A percentile compares a stretch with the other conserved stretches of the same genome.
phyloP scores from a whole-genome alignment of 2,888 invertebrate species.

The Acanthopleura granulata region DNA sequence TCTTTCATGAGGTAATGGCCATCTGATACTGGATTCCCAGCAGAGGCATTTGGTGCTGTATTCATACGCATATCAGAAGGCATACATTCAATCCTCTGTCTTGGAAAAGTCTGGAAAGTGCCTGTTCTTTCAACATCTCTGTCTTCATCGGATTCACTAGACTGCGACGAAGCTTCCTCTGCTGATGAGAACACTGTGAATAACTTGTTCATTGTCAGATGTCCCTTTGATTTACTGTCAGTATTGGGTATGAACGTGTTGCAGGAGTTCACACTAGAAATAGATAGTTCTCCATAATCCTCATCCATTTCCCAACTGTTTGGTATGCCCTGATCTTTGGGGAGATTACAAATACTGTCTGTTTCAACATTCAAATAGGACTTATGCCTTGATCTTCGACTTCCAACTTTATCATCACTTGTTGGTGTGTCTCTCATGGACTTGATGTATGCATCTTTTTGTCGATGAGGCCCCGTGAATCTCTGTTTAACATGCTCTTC shows the following conservation, averaged over 20 bases:
- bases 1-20: too few species aligned
- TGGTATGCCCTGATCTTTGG: not conserved
- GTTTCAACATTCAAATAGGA: not conserved
- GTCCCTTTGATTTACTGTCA: not conserved
- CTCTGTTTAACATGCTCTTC: not conserved
- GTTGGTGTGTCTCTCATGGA: conserved; percentile 4
- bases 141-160: conserved; percentile 13
- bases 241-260: not conserved
- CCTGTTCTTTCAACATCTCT: not conserved
- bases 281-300: not conserved
- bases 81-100: not conserved
- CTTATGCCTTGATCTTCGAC: not conserved
- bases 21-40: too few species aligned
- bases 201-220: not conserved
- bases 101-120: not conserved
- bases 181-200: conserved; percentile 6
- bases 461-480: conserved; percentile 6
- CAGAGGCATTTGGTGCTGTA: too few species aligned
- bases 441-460: not conserved
- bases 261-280: not conserved
- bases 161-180: not conserved
- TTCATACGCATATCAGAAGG: not conserved
- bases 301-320: not conserved
- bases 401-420: not conserved
- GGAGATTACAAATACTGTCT: not conserved